Evolutionary conservation across 2,113 vertebrate species (phyloP), one percentile per base, ranked within the genome.

Genomic region (Psettodes erumei): DNA sequence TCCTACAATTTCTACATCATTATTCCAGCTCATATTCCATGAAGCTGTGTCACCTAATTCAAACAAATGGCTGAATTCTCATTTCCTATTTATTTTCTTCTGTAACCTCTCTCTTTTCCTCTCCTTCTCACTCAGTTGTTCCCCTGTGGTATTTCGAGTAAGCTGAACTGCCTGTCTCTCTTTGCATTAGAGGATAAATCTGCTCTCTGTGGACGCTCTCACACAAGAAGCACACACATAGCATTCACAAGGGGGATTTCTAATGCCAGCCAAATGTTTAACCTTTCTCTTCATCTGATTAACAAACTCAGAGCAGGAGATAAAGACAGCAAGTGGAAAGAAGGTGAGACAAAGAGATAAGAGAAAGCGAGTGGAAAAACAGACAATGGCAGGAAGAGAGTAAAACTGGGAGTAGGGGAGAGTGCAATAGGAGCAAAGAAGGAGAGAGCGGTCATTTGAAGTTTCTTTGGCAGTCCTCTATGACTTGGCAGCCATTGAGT

Each of bases 401-500:
- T 38, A 40, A 37, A 81, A 66, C 1, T 27, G 43, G 47, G 58
- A 75, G 58, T 45, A 51, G 32, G 59, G 47, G 19, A 18, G 16
- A 42, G 59, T 60, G 79, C 0, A 16, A 71, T 38, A 55, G 62
- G 35, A 67, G 59, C 54, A 62, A 71, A 61, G 74, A 66, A 85
- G 81, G 69, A 80, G 81, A 86, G 70, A 70, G 50, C 59, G 67
- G 82, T 84, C 88, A 87, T 89, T 85, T 90, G 86, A 85, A 90
- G 89, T 84, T 86, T 81, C 55, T 74, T 84, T 90, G 90, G 90
- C 90, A 85, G 86, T 71, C 77, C 85, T 88, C 88, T 75, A 30
- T 75, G 55, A 83, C 79, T 89, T 92, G 90, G 90, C 89, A 91
- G 71, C 62, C 62, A 64, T 28, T 59, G 33, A 75, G 25, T 81